Evolutionary conservation across 1,140 invertebrate genomes (phyloP), one percentile per base, ranked within the genome.

Genomic region (Psix sp.): DNA sequence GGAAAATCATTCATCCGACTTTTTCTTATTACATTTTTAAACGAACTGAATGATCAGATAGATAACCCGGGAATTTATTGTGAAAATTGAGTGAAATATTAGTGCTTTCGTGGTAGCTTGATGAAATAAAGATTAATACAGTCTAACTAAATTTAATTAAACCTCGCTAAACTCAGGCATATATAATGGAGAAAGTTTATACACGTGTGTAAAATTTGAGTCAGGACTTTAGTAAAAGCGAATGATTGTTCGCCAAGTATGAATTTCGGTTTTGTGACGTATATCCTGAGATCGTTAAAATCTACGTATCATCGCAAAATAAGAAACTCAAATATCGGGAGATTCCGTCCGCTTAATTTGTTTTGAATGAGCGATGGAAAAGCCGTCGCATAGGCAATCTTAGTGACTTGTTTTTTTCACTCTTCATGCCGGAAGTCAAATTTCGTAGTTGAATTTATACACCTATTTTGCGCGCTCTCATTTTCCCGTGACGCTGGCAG

Each of bases 361-460:
- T n/a, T n/a, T n/a, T n/a, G n/a, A n/a, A n/a, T n/a, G n/a, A n/a
- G n/a, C n/a, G n/a, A n/a, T n/a, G n/a, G n/a, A n/a, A n/a, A n/a
- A n/a, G n/a, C n/a, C n/a, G n/a, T n/a, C n/a, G n/a, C n/a, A n/a
- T n/a, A n/a, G n/a, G n/a, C n/a, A n/a, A n/a, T n/a, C n/a, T n/a
- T n/a, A n/a, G n/a, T n/a, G n/a, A n/a, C n/a, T n/a, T n/a, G n/a
- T n/a, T n/a, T n/a, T n/a, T n/a, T n/a, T n/a, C n/a, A n/a, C n/a
- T 4, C 21, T 24, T 24, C 3, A 24, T 24, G 29, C 29, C 4
- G n/a, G 42, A 17, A 66, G 42, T 66, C 36, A 57, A 42, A 67
- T 49, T 48, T 36, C 31, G 20, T 51, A 52, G 39, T 59, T 24
- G 56, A 62, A 48, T 67, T 66, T 67, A 48, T 54, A 54, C 36